These are phyloP conservation scores for Papilio dardanus DNA, from an alignment of 1,140 invertebrate genomes.

Conservation along the genomic window DNA sequence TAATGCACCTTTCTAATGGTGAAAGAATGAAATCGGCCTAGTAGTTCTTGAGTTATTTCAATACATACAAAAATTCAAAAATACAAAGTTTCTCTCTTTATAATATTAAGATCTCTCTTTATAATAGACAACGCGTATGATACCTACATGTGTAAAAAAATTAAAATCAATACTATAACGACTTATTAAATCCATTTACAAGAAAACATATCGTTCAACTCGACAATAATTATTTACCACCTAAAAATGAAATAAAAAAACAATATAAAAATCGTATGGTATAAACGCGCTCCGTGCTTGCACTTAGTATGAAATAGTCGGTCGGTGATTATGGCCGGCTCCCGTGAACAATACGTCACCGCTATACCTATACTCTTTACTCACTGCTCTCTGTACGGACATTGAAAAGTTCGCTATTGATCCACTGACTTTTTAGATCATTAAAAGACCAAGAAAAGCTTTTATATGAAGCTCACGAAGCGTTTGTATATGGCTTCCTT, in stretches of 20 bases:
- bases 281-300: conserved; percentile 38
- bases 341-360: conserved; percentile 46
- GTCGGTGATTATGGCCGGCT: conserved; percentile 47
- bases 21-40: too few species aligned
- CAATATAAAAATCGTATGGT: conserved; percentile 32
- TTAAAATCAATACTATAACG: too few species aligned
- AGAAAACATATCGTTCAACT: neutral
- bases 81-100: too few species aligned
- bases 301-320: conserved; percentile 42
- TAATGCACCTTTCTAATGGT: too few species aligned
- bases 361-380: conserved; percentile 44
- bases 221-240: neutral
- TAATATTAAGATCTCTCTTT: too few species aligned
- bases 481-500: neutral
- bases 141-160: too few species aligned
- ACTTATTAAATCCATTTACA: neutral
- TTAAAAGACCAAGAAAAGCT: neutral
- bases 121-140: too few species aligned
- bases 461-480: neutral
- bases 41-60: too few species aligned
- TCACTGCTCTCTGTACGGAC: conserved; percentile 6
- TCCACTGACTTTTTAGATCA: neutral
- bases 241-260: neutral
- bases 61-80: too few species aligned
- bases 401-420: neutral